Conservation (phyloP, 2,797 vertebrate species). For the Lophotriccus pileatus region DNA sequence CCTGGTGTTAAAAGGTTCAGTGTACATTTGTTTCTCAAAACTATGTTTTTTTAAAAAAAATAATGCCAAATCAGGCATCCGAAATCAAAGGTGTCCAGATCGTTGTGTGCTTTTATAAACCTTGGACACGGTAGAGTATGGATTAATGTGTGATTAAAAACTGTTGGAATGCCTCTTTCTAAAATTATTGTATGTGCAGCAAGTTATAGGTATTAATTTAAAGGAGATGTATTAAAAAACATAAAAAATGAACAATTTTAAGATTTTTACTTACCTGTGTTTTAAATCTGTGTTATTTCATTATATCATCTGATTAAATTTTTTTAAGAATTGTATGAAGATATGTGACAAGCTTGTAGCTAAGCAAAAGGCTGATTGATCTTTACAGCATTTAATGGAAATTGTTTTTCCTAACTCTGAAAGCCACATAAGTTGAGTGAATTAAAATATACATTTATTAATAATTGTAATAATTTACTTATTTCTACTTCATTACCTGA, state of each 20-base stretch:
- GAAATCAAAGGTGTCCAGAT: background rate
- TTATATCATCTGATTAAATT: background rate
- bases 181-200: background rate
- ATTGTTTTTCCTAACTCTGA: background rate
- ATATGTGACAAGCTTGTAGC: background rate
- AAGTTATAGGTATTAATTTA: background rate
- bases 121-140: background rate
- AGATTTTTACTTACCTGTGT: background rate
- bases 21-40: background rate
- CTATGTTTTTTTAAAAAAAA: rapidly evolving
- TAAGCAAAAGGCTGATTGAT: background rate
- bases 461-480: background rate
- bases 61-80: background rate
- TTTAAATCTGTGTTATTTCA: background rate
- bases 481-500: background rate
- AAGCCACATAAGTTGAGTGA: background rate
- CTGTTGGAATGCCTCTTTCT: background rate
- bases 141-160: background rate
- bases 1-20: background rate
- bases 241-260: background rate
- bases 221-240: background rate
- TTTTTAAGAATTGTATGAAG: background rate
- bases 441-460: background rate
- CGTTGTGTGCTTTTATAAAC: background rate
- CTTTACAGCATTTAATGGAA: background rate